Evolutionary conservation across 2,797 vertebrate species (phyloP).

Genomic region (Semotilus atromaculatus): DNA sequence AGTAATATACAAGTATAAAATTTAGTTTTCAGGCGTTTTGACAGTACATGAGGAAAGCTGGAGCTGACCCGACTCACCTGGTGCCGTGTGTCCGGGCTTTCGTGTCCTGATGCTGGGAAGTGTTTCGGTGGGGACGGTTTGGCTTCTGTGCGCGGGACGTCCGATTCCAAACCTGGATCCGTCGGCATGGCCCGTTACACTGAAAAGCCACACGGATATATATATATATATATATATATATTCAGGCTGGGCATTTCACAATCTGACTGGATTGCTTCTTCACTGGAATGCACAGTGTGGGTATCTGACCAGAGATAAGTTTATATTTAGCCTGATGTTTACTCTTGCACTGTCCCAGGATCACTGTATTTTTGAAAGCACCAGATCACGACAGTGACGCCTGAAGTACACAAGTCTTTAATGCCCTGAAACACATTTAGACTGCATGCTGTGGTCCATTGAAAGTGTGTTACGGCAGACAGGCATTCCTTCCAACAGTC

Average conservation of each 20-base stretch:
- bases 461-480: not conserved
- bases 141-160: conserved; percentile 66
- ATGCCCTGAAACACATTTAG: not conserved
- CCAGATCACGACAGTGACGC: not conserved
- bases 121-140: conserved; percentile 77
- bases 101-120: conserved; percentile 80
- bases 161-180: conserved; percentile 73
- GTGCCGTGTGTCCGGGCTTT: conserved; percentile 85
- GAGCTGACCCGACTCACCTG: conserved; percentile 2
- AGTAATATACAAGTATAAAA: too few relatives aligned
- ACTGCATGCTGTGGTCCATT: not conserved
- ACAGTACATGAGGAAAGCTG: not conserved
- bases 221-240: too few relatives aligned
- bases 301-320: not conserved
- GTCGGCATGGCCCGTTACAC: conserved; percentile 57
- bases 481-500: not conserved
- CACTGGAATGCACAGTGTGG: not conserved
- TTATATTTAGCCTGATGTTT: conserved; percentile 34
- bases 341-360: not conserved
- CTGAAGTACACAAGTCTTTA: not conserved
- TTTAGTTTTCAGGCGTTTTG: too few relatives aligned
- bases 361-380: not conserved
- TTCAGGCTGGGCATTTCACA: not conserved
- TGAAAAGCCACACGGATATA: conserved; percentile 8
- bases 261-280: not conserved